These are phyloP conservation scores for Yponomeuta evonymella DNA, from an alignment of 2,888 invertebrate genomes.

Conservation along the genomic window DNA sequence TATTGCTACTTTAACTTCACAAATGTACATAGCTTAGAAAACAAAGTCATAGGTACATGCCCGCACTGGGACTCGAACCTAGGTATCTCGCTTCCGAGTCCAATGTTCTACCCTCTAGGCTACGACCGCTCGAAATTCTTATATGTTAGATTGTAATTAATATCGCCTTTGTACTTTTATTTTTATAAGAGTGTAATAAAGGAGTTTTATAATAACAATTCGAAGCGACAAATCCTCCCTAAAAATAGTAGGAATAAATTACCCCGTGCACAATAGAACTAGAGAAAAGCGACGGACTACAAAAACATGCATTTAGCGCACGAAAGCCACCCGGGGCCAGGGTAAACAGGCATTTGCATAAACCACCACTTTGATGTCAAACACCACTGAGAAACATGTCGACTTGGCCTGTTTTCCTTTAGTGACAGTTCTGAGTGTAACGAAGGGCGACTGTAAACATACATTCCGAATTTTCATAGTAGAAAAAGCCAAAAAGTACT, in stretches of 20 bases:
- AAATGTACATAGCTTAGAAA: too few relatives aligned
- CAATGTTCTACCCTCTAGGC: too few relatives aligned
- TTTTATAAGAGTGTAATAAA: too few relatives aligned
- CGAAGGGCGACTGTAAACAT: background rate
- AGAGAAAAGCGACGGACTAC: background rate
- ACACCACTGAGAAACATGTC: background rate
- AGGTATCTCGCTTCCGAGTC: too few relatives aligned
- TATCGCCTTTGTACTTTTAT: too few relatives aligned
- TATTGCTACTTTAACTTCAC: too few relatives aligned
- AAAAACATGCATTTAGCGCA: background rate
- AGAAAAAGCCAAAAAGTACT: too few relatives aligned
- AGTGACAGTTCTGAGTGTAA: background rate
- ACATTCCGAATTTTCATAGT: too few relatives aligned
- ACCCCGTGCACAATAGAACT: background rate
- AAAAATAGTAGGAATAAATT: background rate
- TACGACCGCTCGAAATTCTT: too few relatives aligned
- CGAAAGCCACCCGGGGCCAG: slow-evolving; percentile 13
- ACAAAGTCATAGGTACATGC: too few relatives aligned
- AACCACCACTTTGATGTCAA: slow-evolving; percentile 25
- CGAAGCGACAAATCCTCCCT: background rate
- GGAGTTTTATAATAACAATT: background rate
- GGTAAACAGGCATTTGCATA: slow-evolving; percentile 23
- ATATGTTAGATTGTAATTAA: too few relatives aligned
- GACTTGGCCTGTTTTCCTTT: background rate
- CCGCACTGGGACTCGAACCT: too few relatives aligned